Evolutionary conservation across 2,797 vertebrate genomes (phyloP), one percentile per base, ranked within the genome.

Genomic region (Parotocinclus haroldoi): DNA sequence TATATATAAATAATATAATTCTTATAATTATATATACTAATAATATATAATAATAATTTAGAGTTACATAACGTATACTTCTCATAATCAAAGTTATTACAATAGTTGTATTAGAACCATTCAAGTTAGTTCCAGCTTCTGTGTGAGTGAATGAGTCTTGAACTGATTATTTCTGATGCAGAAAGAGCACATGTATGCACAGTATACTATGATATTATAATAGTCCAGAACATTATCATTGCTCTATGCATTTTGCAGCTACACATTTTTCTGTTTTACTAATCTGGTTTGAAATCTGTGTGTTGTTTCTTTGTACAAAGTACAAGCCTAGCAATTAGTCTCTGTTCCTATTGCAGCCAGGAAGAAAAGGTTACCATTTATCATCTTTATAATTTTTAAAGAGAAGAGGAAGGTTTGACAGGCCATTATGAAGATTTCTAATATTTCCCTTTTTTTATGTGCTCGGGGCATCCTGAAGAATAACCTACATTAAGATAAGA

Each of bases 201-300:
- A n/a, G n/a, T 27, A 27, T 27, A 27, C 5, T 27, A 27, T 27
- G 27, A 27, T 5, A 27, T 27, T 27, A 27, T 27, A n/a, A 5
- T 27, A 5, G 27, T 5, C 27, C 27, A 27, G 27, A 27, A 5
- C 27, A 2, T 5, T 76, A 79, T n/a, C 19, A 11, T 36, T 59
- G 14, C 13, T 59, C 57, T 13, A 4, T 54, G 55, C 49, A 57
- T 67, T 46, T 63, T 55, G 14, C 13, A 7, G 19, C 37, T 69
- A 46, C 10, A 27, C 27, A 27, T 27, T 27, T 27, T 27, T 19
- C 49, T 45, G 18, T 58, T 18, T 58, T 18, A 1, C 17, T 66
- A 61, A 14, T 51, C 45, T 19, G 10, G 9, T 27, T 55, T 66
- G 8, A 55, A 38, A 46, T 14, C 18, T 14, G 7, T 37, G n/a